Conservation (phyloP, 2,113 vertebrate species). For the Lanius ludovicianus region DNA sequence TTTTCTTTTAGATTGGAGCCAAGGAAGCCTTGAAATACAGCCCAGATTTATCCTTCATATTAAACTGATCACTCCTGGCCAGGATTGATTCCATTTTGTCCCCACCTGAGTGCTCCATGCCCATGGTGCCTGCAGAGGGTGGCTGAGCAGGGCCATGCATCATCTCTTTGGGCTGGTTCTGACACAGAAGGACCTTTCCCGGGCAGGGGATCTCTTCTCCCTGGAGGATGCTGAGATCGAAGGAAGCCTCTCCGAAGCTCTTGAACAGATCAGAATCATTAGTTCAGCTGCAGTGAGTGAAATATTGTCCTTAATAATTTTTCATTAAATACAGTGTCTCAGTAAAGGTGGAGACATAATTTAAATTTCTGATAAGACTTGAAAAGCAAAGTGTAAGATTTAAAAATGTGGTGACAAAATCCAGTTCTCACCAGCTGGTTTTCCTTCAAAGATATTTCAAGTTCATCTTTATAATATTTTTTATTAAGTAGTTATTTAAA, state of each 20-base stretch:
- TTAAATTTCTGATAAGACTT: background rate
- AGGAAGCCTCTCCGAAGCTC: conserved; percentile 88
- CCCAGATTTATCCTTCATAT: background rate
- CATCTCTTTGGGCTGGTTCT: conserved; percentile 90
- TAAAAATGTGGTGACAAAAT: background rate
- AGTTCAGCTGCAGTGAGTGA: conserved; percentile 89
- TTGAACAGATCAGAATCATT: conserved; percentile 92
- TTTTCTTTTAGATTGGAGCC: background rate
- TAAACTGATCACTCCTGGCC: accelerated
- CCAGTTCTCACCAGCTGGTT: background rate
- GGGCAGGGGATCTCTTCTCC: conserved; percentile 94
- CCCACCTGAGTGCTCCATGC: background rate
- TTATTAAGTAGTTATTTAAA: background rate
- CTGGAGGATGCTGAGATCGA: conserved; percentile 91
- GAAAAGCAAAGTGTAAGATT: background rate
- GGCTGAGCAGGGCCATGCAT: conserved; percentile 80
- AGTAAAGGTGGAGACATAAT: background rate
- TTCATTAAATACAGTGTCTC: background rate
- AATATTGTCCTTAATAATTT: background rate
- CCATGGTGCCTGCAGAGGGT: background rate
- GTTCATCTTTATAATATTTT: background rate
- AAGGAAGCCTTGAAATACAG: background rate
- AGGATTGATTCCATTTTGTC: background rate
- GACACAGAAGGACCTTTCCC: conserved; percentile 90
- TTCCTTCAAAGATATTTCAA: background rate